Conservation (phyloP, 1,140 invertebrate species). For the Drosophila kurseongensis region DNA sequence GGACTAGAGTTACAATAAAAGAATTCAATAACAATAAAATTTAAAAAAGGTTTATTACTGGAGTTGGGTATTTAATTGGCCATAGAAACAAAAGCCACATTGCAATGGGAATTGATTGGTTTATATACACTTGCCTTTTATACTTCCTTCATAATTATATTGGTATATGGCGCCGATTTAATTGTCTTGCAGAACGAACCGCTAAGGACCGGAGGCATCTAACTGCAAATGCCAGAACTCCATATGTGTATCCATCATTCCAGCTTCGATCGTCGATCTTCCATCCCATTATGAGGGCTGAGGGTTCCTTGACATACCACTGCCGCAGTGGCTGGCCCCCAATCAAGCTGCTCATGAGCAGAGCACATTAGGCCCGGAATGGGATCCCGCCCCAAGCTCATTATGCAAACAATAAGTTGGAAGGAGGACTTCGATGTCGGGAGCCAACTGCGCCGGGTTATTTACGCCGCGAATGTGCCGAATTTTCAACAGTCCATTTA, state of each 20-base stretch:
- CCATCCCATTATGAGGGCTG: slow-evolving; percentile 38
- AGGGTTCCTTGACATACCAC: slow-evolving; percentile 60
- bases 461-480: slow-evolving; percentile 54
- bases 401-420: slow-evolving; percentile 68
- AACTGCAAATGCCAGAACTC: slow-evolving; percentile 47
- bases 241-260: background rate
- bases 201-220: slow-evolving; percentile 40
- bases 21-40: no score
- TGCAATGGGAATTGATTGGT: no score
- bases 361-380: slow-evolving; percentile 72
- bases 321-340: slow-evolving; percentile 8
- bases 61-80: no score
- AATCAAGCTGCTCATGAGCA: slow-evolving; percentile 66
- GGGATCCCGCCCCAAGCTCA: slow-evolving; percentile 43
- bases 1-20: no score
- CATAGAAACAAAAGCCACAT: no score
- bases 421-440: slow-evolving; percentile 13
- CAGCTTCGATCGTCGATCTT: background rate
- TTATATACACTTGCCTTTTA: background rate
- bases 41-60: no score
- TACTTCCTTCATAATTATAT: background rate
- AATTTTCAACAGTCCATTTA: slow-evolving; percentile 83
- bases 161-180: background rate
- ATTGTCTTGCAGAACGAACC: slow-evolving; percentile 12
- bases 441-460: slow-evolving; percentile 16